Conservation (phyloP, 2,797 vertebrate genomes). For the Sebastes dallii region DNA sequence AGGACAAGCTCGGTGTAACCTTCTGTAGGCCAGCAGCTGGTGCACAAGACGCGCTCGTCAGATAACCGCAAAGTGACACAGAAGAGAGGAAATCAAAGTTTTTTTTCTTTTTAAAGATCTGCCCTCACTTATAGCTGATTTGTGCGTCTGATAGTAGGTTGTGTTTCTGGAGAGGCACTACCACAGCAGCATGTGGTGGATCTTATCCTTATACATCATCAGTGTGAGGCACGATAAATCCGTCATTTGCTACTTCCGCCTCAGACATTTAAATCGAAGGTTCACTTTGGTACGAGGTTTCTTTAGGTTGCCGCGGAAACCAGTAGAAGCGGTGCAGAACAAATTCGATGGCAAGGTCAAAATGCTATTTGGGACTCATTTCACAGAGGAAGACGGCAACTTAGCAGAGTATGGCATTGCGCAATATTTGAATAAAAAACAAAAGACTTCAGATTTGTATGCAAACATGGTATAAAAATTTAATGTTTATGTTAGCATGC, state of each 20-base stretch:
- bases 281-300: not conserved
- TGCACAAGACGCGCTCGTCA: not conserved
- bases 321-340: not conserved
- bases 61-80: not conserved
- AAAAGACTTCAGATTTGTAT: conserved; percentile 31
- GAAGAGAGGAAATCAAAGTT: not conserved
- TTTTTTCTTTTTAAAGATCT: not conserved
- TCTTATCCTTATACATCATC: not conserved
- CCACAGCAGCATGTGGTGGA: not conserved
- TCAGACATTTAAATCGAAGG: not conserved
- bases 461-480: conserved; percentile 79
- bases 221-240: not conserved
- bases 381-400: not conserved
- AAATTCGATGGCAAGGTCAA: not conserved
- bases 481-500: conserved; percentile 72
- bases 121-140: conserved; percentile 11
- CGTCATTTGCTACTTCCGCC: not conserved
- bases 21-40: conserved; percentile 41
- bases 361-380: not conserved
- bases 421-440: not conserved
- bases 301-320: not conserved
- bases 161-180: not conserved
- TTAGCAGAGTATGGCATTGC: not conserved
- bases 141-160: not conserved
- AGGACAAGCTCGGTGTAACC: conserved; percentile 60